Conservation (phyloP, 2,888 invertebrate species). For the Drosophila gaucha region DNA sequence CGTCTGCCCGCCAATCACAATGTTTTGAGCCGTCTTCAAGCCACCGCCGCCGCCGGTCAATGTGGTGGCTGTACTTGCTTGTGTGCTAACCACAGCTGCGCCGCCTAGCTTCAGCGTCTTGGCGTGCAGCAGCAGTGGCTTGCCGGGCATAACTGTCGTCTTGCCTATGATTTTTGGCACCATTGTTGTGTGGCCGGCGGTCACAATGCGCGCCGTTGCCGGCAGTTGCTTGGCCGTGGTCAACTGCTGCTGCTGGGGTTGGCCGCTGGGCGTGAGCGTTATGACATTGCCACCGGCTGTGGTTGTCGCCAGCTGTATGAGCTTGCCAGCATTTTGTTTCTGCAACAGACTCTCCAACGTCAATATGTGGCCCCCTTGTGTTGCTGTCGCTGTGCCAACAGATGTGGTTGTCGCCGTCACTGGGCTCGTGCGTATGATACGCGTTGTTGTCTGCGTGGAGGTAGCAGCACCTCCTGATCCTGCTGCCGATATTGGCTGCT, state of each 20-base stretch:
- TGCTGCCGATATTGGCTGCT: conserved; percentile 68
- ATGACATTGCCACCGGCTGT: conserved; percentile 52
- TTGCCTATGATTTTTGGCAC: conserved; percentile 85
- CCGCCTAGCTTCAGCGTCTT: conserved; percentile 70
- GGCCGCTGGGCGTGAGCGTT: conserved; percentile 44
- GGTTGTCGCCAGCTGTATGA: conserved; percentile 85
- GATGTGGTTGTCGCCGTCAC: conserved; percentile 27
- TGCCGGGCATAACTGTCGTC: conserved; percentile 69
- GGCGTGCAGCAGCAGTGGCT: conserved; percentile 64
- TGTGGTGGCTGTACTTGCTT: conserved; percentile 72
- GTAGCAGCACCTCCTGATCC: background rate
- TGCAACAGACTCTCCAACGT: conserved; percentile 83
- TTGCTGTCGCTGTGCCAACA: conserved; percentile 80
- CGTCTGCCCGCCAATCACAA: conserved; percentile 83
- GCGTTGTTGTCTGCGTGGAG: conserved; percentile 44
- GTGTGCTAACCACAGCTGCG: conserved; percentile 84
- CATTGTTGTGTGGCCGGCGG: conserved; percentile 77
- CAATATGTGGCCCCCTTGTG: conserved; percentile 86
- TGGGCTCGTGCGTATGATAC: conserved; percentile 58
- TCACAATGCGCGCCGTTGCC: conserved; percentile 58
- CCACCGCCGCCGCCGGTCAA: conserved; percentile 74
- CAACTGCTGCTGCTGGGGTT: conserved; percentile 49
- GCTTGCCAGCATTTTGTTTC: conserved; percentile 67
- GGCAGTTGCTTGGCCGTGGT: conserved; percentile 37
- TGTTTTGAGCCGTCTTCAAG: conserved; percentile 76